Evolutionary conservation across 92 coral and sea anemone genomes (phyloP).

Genomic region (Palythoa heliodiscus): DNA sequence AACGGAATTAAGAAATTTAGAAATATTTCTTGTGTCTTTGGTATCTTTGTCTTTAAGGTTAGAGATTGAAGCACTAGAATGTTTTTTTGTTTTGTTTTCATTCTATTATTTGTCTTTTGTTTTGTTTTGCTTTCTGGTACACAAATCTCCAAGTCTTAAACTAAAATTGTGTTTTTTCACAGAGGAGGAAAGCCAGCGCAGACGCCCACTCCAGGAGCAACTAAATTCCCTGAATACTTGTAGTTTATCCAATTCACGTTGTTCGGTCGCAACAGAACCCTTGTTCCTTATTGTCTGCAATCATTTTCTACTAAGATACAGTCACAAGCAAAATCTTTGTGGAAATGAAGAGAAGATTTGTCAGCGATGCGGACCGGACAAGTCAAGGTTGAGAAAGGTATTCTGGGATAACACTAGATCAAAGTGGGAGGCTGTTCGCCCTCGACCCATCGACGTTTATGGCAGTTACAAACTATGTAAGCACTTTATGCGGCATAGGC

Average conservation of each 20-base stretch:
- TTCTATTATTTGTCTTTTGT: not conserved
- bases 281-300: conserved; percentile 2
- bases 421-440: conserved; percentile 60
- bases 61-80: too few species aligned
- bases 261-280: not conserved
- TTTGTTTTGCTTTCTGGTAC: not conserved
- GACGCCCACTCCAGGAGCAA: not conserved
- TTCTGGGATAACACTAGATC: conserved; percentile 57
- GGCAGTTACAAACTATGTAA: conserved; percentile 58
- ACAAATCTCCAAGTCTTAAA: not conserved
- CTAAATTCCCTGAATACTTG: not conserved
- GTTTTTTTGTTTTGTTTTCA: not conserved
- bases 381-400: conserved; percentile 50
- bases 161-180: not conserved
- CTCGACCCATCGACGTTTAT: conserved; percentile 47
- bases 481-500: conserved; percentile 33
- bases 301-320: not conserved
- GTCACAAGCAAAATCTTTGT: not conserved
- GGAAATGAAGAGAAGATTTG: conserved; percentile 40
- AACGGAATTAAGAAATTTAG: too few species aligned
- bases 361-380: conserved; percentile 47
- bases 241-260: not conserved
- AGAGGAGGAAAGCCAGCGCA: not conserved
- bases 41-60: too few species aligned
- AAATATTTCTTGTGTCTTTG: too few species aligned